phyloP scores from a whole-genome alignment of 2,797 vertebrate genomes.

The Sebastes iracundus region DNA sequence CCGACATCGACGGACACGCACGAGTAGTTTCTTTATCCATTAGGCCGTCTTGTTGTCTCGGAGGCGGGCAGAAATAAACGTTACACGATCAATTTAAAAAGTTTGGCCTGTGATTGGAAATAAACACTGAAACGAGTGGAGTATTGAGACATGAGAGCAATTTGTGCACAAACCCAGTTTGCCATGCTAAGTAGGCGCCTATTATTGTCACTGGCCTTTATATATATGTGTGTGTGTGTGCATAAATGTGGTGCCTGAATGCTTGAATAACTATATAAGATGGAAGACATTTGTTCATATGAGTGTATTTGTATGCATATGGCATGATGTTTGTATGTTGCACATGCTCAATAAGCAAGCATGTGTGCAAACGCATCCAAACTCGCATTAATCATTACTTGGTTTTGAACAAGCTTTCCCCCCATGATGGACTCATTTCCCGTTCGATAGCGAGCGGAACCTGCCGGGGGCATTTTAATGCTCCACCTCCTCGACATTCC shows the following conservation, averaged over 20 bases:
- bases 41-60: background rate
- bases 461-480: slow-evolving; percentile 59
- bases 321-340: slow-evolving; percentile 3
- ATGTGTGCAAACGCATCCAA: slow-evolving; percentile 29
- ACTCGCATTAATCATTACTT: slow-evolving; percentile 62
- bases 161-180: background rate
- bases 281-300: slow-evolving; percentile 1
- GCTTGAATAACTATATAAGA: slow-evolving; percentile 2
- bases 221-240: background rate
- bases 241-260: background rate
- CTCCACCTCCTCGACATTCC: slow-evolving; percentile 51
- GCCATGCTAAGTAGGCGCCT: background rate
- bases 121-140: background rate
- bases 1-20: background rate
- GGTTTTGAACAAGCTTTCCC: slow-evolving; percentile 45
- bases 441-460: slow-evolving; percentile 45
- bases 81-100: background rate
- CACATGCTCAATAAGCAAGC: slow-evolving; percentile 34
- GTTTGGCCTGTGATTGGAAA: background rate
- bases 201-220: background rate
- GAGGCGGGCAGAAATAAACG: background rate
- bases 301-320: slow-evolving; percentile 25
- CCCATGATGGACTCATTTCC: slow-evolving; percentile 61
- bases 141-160: background rate
- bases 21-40: background rate